Conservation (phyloP, 1,140 invertebrate species). For the Harlomillsia oculata region DNA sequence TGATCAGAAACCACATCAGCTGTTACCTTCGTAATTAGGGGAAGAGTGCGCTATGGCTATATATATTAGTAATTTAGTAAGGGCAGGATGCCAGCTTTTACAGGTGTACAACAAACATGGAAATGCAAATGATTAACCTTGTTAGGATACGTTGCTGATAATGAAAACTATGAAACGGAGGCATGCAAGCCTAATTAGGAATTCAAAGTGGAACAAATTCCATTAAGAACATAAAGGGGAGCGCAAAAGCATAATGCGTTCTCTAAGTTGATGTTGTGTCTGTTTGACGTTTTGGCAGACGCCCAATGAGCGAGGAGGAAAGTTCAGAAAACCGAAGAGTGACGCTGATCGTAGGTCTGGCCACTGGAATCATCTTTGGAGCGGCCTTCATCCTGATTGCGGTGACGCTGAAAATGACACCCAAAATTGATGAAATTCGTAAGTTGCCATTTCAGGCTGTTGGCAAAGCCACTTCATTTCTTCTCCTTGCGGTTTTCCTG, state of each 20-base stretch:
- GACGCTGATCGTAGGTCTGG: constrained; percentile 26
- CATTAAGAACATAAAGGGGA: background rate
- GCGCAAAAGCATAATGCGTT: background rate
- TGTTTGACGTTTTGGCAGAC: constrained; percentile 3
- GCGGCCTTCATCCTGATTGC: constrained; percentile 58
- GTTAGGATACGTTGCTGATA: background rate
- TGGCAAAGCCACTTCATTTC: too few relatives aligned
- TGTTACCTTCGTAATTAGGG: too few relatives aligned
- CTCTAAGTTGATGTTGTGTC: background rate
- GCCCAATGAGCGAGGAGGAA: constrained; percentile 13
- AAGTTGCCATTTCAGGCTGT: constrained; percentile 47
- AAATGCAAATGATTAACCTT: background rate
- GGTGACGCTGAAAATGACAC: constrained; percentile 77
- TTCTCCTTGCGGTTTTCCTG: too few relatives aligned
- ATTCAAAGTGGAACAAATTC: background rate
- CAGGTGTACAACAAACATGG: background rate
- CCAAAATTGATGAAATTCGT: constrained; percentile 87
- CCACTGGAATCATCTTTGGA: constrained; percentile 31
- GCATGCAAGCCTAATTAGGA: too few relatives aligned
- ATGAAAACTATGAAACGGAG: too few relatives aligned
- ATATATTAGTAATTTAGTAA: too few relatives aligned
- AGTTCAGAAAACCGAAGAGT: constrained; percentile 26
- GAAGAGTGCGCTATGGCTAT: too few relatives aligned
- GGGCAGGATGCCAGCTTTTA: too few relatives aligned
- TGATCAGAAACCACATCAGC: too few relatives aligned